Conservation (phyloP, 2,888 invertebrate species). For the Cremastobaeus sp. region DNA sequence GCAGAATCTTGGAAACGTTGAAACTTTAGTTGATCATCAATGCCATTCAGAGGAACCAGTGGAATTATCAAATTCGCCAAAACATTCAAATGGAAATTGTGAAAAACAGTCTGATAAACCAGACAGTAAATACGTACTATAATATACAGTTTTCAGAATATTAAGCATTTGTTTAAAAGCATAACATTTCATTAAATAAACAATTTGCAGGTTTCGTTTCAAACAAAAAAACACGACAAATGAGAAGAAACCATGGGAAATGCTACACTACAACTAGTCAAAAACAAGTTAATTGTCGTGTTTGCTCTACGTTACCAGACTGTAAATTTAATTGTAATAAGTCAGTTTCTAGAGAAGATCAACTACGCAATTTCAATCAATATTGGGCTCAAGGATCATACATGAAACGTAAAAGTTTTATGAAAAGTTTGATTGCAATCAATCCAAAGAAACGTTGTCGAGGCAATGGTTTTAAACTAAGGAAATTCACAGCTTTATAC, state of each 20-base stretch:
- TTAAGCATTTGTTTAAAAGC: too few relatives aligned
- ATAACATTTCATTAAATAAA: too few relatives aligned
- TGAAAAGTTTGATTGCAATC: conserved; percentile 2
- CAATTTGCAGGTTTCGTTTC: too few relatives aligned
- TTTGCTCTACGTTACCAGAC: neutral
- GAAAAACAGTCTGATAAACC: too few relatives aligned
- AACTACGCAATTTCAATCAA: conserved; percentile 4
- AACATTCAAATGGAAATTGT: too few relatives aligned
- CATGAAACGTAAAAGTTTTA: conserved; percentile 1
- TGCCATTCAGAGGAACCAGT: too few relatives aligned
- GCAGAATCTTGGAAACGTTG: too few relatives aligned
- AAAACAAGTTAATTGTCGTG: neutral
- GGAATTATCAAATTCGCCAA: too few relatives aligned
- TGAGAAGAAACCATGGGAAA: neutral
- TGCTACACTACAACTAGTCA: neutral
- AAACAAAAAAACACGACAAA: too few relatives aligned
- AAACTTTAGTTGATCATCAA: too few relatives aligned
- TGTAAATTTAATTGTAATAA: conserved; percentile 7
- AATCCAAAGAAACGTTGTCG: conserved; percentile 1
- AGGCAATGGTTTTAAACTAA: neutral
- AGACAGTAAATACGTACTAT: too few relatives aligned
- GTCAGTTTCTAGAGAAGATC: conserved; percentile 8
- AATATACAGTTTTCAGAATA: too few relatives aligned
- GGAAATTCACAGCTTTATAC: conserved; percentile 9
- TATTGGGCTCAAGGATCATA: conserved; percentile 7